Percentiles rank a stretch among this genome's conserved stretches.
Conservation (phyloP, 2,113 vertebrate genomes). For the Naja naja region DNA sequence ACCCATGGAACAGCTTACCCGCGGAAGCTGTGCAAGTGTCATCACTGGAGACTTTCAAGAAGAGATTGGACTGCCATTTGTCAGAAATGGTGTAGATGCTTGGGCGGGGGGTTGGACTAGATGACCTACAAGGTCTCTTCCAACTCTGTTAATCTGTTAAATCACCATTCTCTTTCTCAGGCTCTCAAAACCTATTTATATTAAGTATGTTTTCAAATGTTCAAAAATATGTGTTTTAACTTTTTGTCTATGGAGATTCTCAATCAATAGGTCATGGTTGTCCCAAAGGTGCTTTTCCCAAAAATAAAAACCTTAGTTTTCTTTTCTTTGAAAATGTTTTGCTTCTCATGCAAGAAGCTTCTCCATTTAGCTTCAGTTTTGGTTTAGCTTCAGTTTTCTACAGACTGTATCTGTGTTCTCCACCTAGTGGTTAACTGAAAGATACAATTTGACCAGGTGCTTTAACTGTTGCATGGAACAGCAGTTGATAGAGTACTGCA, state of each 20-base stretch:
- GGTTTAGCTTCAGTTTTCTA: background rate
- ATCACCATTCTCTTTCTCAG: background rate
- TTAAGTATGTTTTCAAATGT: background rate
- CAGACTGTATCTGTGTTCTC: background rate
- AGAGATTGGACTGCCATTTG: too few species aligned
- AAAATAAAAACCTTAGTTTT: background rate
- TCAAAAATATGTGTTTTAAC: background rate
- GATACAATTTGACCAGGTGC: background rate
- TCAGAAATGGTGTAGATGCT: too few species aligned
- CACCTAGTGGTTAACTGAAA: background rate
- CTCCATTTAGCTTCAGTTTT: background rate
- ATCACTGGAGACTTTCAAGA: too few species aligned
- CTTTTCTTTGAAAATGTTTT: background rate
- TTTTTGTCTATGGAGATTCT: background rate
- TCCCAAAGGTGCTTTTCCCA: background rate
- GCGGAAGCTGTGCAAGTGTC: too few species aligned
- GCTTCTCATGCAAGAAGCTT: background rate
- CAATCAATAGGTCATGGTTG: background rate
- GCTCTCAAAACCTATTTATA: background rate
- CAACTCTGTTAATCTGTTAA: too few species aligned
- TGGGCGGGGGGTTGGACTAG: too few species aligned
- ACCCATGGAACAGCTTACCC: too few species aligned
- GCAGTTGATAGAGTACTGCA: background rate
- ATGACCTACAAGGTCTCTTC: too few species aligned
- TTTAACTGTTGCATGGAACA: background rate